Conservation (phyloP, 2,797 vertebrate species). For the Nasua narica region DNA sequence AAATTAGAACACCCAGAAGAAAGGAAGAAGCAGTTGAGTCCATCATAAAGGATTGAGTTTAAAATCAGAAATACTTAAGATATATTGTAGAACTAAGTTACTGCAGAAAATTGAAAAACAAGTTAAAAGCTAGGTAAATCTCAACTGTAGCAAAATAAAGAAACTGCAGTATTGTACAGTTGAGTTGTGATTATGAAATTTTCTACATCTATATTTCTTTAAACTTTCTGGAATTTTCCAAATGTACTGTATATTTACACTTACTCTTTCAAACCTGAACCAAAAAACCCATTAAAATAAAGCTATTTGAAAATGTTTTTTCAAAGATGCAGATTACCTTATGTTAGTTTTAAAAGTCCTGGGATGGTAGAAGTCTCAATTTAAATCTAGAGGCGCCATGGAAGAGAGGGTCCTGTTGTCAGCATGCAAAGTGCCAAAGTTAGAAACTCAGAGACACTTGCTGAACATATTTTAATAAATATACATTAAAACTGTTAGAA, state of each 20-base stretch:
- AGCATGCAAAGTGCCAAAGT: background rate
- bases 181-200: background rate
- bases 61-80: background rate
- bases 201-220: background rate
- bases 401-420: background rate
- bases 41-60: background rate
- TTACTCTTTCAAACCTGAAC: background rate
- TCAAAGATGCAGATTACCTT: background rate
- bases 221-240: background rate
- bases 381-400: background rate
- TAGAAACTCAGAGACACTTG: background rate
- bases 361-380: background rate
- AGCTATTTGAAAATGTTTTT: background rate
- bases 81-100: background rate
- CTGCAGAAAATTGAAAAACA: background rate
- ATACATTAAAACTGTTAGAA: background rate
- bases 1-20: background rate
- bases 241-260: background rate
- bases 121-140: background rate
- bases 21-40: background rate
- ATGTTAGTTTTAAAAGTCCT: background rate
- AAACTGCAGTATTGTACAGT: background rate
- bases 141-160: background rate
- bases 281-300: constrained; percentile 1
- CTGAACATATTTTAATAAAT: constrained; percentile 16